These are phyloP conservation scores for Belonocnema kinseyi DNA, from an alignment of 1,140 invertebrate genomes.

Conservation along the genomic window DNA sequence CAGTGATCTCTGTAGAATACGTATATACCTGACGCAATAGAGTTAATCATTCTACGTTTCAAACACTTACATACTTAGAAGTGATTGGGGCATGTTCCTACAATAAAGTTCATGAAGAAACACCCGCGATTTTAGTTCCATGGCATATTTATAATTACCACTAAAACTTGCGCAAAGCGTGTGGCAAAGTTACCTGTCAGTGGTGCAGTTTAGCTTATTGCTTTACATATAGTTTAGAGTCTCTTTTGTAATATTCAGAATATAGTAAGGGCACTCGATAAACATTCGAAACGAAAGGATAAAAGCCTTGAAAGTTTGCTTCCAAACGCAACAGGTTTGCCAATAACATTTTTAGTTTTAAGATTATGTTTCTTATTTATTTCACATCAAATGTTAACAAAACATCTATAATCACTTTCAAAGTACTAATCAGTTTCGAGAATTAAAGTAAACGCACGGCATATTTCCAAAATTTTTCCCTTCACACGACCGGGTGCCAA, in stretches of 20 bases:
- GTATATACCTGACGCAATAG: slow-evolving; percentile 15
- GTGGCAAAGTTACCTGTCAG: not conserved
- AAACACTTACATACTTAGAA: slow-evolving; percentile 1
- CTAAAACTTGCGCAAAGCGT: slow-evolving; percentile 16
- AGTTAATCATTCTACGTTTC: slow-evolving; percentile 5
- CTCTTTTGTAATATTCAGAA: slow-evolving; percentile 15
- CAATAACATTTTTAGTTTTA: too few relatives aligned
- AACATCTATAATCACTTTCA: too few relatives aligned
- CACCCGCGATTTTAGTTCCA: not conserved
- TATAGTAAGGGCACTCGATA: not conserved
- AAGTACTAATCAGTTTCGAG: too few relatives aligned
- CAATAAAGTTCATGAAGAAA: slow-evolving; percentile 22
- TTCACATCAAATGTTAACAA: too few relatives aligned
- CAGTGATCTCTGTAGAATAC: not conserved
- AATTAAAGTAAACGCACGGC: too few relatives aligned
- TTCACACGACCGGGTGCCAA: too few relatives aligned
- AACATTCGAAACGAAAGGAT: not conserved
- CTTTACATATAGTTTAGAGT: not conserved
- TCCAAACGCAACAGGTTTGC: too few relatives aligned
- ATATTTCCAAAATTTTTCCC: too few relatives aligned
- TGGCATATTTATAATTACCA: not conserved
- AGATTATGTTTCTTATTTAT: too few relatives aligned
- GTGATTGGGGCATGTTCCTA: slow-evolving; percentile 19
- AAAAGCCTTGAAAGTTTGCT: too few relatives aligned
- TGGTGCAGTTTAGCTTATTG: not conserved